A percentile compares a stretch with the other conserved stretches of the same genome.
phyloP scores from a whole-genome alignment of 2,113 vertebrate species.

The Formicarius rufipectus region DNA sequence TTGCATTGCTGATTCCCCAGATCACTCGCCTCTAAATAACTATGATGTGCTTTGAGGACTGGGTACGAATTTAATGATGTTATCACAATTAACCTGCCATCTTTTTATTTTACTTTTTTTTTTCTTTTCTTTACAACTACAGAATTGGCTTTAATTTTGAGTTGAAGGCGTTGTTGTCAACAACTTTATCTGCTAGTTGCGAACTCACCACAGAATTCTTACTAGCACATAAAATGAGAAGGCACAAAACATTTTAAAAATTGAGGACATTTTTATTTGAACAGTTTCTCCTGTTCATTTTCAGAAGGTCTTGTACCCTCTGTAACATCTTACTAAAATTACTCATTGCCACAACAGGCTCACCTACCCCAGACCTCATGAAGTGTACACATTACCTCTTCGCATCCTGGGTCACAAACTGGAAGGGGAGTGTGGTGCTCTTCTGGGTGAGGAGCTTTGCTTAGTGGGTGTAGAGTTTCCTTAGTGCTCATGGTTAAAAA shows the following conservation, averaged over 20 bases:
- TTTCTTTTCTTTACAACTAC: background rate
- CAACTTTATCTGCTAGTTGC: constrained; percentile 25
- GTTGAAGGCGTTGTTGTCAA: background rate
- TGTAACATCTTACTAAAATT: background rate
- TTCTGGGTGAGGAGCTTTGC: background rate
- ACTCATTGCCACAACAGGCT: background rate
- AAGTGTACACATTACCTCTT: background rate
- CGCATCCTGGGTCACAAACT: background rate
- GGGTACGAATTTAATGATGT: constrained; percentile 28
- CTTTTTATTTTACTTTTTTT: constrained; percentile 4
- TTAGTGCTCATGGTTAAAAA: background rate
- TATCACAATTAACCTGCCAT: constrained; percentile 57
- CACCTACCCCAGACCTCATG: background rate
- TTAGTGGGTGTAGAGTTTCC: background rate
- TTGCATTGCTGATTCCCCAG: constrained; percentile 46
- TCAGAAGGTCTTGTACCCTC: background rate
- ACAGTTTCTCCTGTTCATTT: background rate
- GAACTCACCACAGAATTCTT: constrained; percentile 1
- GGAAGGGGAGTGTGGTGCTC: background rate
- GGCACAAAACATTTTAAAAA: background rate
- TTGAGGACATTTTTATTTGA: background rate
- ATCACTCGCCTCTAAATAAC: constrained; percentile 40
- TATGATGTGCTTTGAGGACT: constrained; percentile 46
- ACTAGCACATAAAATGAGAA: constrained; percentile 12
- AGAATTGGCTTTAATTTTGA: constrained; percentile 44